A percentile compares a stretch with the other conserved stretches of the same genome.
These are phyloP conservation scores for Borostomias antarcticus DNA, from an alignment of 2,797 vertebrate species.

Conservation along the genomic window DNA sequence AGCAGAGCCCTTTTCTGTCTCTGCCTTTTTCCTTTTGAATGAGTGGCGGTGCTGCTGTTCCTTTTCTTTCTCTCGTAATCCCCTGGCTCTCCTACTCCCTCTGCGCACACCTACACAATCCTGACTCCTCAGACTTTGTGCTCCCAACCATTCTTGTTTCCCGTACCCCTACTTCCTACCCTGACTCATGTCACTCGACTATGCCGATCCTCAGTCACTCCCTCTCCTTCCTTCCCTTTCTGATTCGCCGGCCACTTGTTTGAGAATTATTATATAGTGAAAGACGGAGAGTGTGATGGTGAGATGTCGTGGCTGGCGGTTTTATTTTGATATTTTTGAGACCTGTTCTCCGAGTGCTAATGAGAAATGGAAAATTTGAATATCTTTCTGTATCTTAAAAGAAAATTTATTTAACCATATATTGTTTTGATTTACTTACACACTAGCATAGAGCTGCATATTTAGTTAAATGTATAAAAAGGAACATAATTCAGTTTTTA, in stretches of 20 bases:
- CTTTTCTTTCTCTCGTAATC: background rate
- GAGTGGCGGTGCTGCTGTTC: conserved; percentile 45
- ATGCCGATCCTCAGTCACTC: conserved; percentile 46
- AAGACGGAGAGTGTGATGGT: conserved; percentile 19
- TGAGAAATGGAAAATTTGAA: conserved; percentile 65
- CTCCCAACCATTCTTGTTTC: conserved; percentile 44
- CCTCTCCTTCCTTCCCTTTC: conserved; percentile 8
- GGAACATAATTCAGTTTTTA: conserved; percentile 77
- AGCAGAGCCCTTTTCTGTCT: conserved; percentile 45
- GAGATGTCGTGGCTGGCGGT: conserved; percentile 31
- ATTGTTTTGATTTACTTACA: conserved; percentile 97
- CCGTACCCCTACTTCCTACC: conserved; percentile 21
- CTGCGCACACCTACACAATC: conserved; percentile 20
- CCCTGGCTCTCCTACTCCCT: background rate
- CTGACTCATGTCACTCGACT: conserved; percentile 35
- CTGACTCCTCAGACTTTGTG: conserved; percentile 50
- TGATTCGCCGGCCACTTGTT: conserved; percentile 7
- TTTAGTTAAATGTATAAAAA: conserved; percentile 95
- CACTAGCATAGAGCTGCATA: conserved; percentile 91
- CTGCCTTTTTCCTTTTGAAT: conserved; percentile 12
- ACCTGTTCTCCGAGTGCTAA: conserved; percentile 58
- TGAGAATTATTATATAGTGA: conserved; percentile 38
- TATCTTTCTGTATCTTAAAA: conserved; percentile 85
- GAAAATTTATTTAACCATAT: conserved; percentile 95
- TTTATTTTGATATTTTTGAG: conserved; percentile 51